Evolutionary conservation across 1,140 invertebrate genomes (phyloP), one percentile per base, ranked within the genome.

Genomic region (Rhysida immarginata): DNA sequence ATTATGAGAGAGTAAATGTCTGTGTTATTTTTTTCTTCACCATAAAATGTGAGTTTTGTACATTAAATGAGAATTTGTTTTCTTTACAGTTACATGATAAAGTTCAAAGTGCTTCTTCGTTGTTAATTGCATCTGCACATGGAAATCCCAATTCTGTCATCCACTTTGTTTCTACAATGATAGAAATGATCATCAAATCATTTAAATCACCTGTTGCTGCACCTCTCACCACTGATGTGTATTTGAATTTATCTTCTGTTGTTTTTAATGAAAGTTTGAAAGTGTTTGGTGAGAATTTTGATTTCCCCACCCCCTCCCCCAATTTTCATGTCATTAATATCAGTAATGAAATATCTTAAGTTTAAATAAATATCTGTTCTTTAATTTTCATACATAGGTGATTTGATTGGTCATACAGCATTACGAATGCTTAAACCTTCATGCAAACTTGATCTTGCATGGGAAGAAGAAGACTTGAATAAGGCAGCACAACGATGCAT

Each of bases 391-490:
- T n/a, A n/a, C n/a, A n/a, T n/a, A n/a, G n/a, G n/a, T n/a, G n/a
- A n/a, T n/a, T 62, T 79, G 1, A 70, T 89, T 14, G 79, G 80
- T 13, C 75, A 85, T 58, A 72, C 79, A 2, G 87, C 82, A 1
- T 65, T 93, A 5, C 70, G 83, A 60, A 69, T 82, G 54, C 71
- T 82, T 59, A 79, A 87, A 49, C 88, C 91, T 0, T 79, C 81
- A 21, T 92, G 87, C 67, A 79, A 83, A 63, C 66, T 95, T 23
- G 79, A 85, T 60, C 64, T 73, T 2, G 75, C 80, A 42, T 95
- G 91, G 91, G 78, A 80, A 61, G 77, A 82, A 27, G 83, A 87
- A 64, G 72, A 81, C 29, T 68, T 88, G 2, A 69, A 58, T 23
- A 70, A 70, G 16, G 78, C 82, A 1, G 70, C 78, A 0, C 69